Evolutionary conservation across 2,888 invertebrate species (phyloP).

Genomic region (Acleris holmiana): DNA sequence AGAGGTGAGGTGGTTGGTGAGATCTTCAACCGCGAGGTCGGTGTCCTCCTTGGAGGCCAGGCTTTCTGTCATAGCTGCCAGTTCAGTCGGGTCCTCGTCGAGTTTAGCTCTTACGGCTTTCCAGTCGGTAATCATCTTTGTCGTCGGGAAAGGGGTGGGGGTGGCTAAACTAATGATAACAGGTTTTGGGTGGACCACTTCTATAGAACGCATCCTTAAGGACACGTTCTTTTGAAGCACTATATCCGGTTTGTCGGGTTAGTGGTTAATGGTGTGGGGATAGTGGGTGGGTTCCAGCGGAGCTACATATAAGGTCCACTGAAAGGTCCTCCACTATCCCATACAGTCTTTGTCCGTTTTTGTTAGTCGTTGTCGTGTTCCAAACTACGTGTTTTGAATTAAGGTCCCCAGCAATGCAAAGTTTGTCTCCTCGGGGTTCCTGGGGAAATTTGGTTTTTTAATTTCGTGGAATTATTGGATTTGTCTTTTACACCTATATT

Average conservation of each 20-base stretch:
- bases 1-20: too few relatives aligned
- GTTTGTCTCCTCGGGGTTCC: too few relatives aligned
- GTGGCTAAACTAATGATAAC: not conserved
- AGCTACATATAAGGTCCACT: not conserved
- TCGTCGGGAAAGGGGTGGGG: too few relatives aligned
- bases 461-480: slow-evolving; percentile 44
- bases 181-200: slow-evolving; percentile 6
- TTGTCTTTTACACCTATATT: slow-evolving; percentile 24
- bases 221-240: slow-evolving; percentile 9
- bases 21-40: too few relatives aligned
- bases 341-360: not conserved
- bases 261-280: too few relatives aligned
- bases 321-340: not conserved
- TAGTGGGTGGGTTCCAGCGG: not conserved
- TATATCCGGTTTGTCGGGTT: too few relatives aligned
- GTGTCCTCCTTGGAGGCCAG: too few relatives aligned
- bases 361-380: not conserved
- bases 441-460: too few relatives aligned
- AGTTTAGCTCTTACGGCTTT: too few relatives aligned
- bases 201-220: slow-evolving; percentile 2
- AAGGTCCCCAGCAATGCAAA: slow-evolving; percentile 54
- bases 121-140: too few relatives aligned
- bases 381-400: slow-evolving; percentile 82
- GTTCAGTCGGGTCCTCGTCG: too few relatives aligned
- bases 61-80: too few relatives aligned